Evolutionary conservation across 1,140 invertebrate species (phyloP).

Genomic region (Cherax quadricarinatus): DNA sequence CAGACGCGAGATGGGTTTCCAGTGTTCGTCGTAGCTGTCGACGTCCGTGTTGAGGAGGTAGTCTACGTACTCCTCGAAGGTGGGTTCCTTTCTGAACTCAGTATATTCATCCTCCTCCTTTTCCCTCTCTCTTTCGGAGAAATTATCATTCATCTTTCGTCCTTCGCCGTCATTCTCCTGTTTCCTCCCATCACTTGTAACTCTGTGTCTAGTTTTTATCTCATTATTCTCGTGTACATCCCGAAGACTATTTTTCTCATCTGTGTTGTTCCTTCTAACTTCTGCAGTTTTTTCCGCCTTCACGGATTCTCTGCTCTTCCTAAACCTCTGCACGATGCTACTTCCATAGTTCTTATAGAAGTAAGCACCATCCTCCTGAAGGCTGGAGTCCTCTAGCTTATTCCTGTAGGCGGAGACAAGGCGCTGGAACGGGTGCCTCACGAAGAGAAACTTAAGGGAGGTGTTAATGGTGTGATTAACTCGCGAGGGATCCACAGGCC

Average conservation of each 20-base stretch:
- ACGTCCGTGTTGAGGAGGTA: conserved; percentile 52
- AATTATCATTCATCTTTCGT: not conserved
- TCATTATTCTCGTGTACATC: not conserved
- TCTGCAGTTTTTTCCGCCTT: not conserved
- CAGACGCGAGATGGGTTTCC: conserved; percentile 54
- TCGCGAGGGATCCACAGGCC: not conserved
- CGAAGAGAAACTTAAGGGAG: conserved; percentile 63
- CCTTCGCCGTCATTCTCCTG: not conserved
- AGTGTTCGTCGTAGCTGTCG: conserved; percentile 60
- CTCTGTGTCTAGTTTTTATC: not conserved
- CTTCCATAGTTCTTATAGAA: conserved; percentile 59
- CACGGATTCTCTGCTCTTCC: not conserved
- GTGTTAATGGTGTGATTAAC: conserved; percentile 32
- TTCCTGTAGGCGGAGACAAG: conserved; percentile 67
- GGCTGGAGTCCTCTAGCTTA: conserved; percentile 50
- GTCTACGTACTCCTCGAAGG: conserved; percentile 57
- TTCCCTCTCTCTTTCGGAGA: not conserved
- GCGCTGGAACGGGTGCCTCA: conserved; percentile 62
- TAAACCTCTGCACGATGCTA: conserved; percentile 38
- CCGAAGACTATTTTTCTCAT: not conserved
- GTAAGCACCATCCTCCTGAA: conserved; percentile 34
- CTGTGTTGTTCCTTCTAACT: not conserved
- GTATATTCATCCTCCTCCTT: not conserved
- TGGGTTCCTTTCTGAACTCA: conserved; percentile 40
- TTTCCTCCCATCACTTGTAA: not conserved